Evolutionary conservation across 2,797 vertebrate species (phyloP), one percentile per base, ranked within the genome.

Genomic region (Limnodromus scolopaceus): DNA sequence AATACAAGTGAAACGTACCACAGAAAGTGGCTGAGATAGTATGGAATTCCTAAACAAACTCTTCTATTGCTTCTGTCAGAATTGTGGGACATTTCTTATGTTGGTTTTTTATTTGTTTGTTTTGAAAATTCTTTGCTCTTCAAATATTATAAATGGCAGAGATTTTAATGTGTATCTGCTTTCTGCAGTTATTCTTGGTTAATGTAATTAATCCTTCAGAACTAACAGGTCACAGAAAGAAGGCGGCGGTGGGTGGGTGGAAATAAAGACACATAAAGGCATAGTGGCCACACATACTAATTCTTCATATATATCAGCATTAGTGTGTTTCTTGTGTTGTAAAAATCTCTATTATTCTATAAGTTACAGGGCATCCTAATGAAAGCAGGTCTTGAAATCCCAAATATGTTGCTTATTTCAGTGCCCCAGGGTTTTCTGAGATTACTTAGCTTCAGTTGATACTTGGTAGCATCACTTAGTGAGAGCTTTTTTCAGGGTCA

Each of bases 401-500:
- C 18, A 34, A 72, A 49, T 51, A 48, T 1, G 6, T 53, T 46
- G 27, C 32, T 76, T 74, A 71, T 32, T 81, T 90, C 77, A 57
- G 36, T 0, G 0, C 66, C 36, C 30, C 1, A 1, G 28, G 34
- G 9, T 28, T 91, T 72, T 69, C 36, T 78, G 57, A 76, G 79
- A 43, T 30, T 24, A 41, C 34, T 71, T 51, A 55, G 17, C 43
- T 87, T 61, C 48, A 16, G 27, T 1, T 94, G 66, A 18, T 69
- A 8, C 30, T 43, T 77, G 78, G 39, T 69, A 43, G 38, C 27
- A 72, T 89, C 58, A 48, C 68, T 82, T 92, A 71, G 38, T 5
- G 51, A 65, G 74, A 77, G 65, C 34, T 83, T 87, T 94, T 95
- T 94, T 89, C 63, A 24, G 95, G 93, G 76, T 97, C 95, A 84